Conservation (phyloP, 2,113 vertebrate genomes). For the Ceratotherium simum region DNA sequence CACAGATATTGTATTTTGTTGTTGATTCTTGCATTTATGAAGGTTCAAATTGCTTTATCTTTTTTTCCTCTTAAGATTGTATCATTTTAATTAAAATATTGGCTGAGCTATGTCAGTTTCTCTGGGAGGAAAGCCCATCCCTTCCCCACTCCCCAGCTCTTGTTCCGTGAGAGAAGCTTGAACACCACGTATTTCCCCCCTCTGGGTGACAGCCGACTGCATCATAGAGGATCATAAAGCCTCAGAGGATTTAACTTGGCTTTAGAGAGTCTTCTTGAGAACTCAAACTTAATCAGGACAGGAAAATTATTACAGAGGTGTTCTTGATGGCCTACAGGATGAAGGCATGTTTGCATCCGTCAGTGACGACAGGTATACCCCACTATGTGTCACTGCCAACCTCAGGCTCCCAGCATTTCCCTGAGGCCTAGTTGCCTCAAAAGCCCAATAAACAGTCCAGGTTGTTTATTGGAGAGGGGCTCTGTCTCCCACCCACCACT, state of each 20-base stretch:
- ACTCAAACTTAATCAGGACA: constrained; percentile 53
- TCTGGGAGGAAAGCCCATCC: neutral
- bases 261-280: constrained; percentile 8
- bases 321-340: neutral
- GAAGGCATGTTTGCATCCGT: neutral
- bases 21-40: neutral
- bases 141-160: neutral
- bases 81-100: neutral
- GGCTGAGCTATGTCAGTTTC: neutral
- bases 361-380: neutral
- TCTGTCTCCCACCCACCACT: neutral
- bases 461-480: constrained; percentile 42
- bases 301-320: neutral
- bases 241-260: constrained; percentile 57
- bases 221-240: constrained; percentile 4
- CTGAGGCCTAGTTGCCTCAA: constrained; percentile 6
- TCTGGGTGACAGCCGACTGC: constrained; percentile 32
- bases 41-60: neutral
- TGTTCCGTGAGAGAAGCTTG: neutral
- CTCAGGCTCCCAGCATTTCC: constrained; percentile 10
- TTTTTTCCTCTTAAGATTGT: neutral
- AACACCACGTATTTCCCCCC: neutral
- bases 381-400: neutral
- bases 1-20: neutral
- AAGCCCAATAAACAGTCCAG: constrained; percentile 43